Conservation (phyloP, 2,888 invertebrate species). For the Hydrotaea diabolus region DNA sequence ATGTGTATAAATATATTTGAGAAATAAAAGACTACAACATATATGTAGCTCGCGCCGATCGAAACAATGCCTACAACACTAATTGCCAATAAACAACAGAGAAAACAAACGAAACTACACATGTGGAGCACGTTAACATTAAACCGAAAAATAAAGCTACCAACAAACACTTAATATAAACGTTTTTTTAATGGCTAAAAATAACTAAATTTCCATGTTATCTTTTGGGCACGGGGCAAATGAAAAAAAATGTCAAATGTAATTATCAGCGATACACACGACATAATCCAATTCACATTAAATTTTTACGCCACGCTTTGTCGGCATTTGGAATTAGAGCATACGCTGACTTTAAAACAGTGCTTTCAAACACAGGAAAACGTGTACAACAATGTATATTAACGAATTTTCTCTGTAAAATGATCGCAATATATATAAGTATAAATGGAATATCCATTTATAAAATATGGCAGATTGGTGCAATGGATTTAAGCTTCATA, state of each 20-base stretch:
- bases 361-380: too few species aligned
- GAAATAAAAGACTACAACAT: slow-evolving; percentile 7
- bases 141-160: not conserved
- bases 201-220: slow-evolving; percentile 26
- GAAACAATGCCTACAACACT: slow-evolving; percentile 42
- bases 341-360: not conserved
- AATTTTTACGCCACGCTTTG: slow-evolving; percentile 45
- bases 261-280: slow-evolving; percentile 31
- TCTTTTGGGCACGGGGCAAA: slow-evolving; percentile 9
- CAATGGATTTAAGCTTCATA: too few species aligned
- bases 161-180: slow-evolving; percentile 12
- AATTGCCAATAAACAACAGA: slow-evolving; percentile 44
- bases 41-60: not conserved
- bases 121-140: not conserved
- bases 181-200: slow-evolving; percentile 11
- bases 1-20: not conserved
- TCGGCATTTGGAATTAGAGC: slow-evolving; percentile 21
- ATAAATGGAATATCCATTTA: too few species aligned
- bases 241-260: slow-evolving; percentile 28
- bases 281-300: slow-evolving; percentile 53
- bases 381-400: too few species aligned
- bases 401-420: too few species aligned
- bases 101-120: not conserved
- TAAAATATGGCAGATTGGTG: too few species aligned
- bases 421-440: too few species aligned